Base-by-base conservation (phyloP, 2,113 vertebrate species). In the Vimba vimba region DNA sequence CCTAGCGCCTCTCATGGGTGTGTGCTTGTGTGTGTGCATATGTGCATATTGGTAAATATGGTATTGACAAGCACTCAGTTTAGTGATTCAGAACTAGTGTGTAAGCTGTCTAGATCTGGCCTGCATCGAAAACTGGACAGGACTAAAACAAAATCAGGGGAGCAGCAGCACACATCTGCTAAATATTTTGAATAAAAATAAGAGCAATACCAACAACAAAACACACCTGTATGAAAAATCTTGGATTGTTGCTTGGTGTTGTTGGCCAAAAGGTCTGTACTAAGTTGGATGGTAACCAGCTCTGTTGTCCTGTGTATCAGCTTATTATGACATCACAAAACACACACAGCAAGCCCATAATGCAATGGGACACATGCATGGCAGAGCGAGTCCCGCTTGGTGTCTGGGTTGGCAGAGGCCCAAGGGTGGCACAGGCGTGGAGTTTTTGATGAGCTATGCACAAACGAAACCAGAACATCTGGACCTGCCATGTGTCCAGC, bases 391-490 rank as follows among this genome's bases (percentile, higher is more conserved):
- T 89, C 88, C 83, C 85, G 86, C 47, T 87, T 83, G 90, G 90
- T 88, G 89, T 90, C 85, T 85, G 89, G 93, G 93, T 91, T 82
- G 83, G 93, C 85, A 43, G 79, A 81, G 64, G 92, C 94, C 95
- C 93, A 89, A 91, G 93, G 91, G 93, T 94, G 93, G 89, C 59
- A 93, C 93, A 79, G 68, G 89, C 92, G 88, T 87, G 92, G 15
- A 92, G 90, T 94, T 88, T 94, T 93, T 94, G 96, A 96, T 96
- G 96, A 96, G 94, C 94, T 92, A 90, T 86, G 95, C 95, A 94
- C 95, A 96, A 89, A 94, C 81, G 93, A 93, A 93, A 91, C 93
- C 89, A 87, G 85, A 97, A 97, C 97, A 98, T 97, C 97, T 97
- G 97, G 95, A 96, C 92, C 59, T 82, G 86, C 95, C 96, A 96